Evolutionary conservation across 2,888 invertebrate genomes (phyloP), one percentile per base, ranked within the genome.

Genomic region (Pimpla rufipes): DNA sequence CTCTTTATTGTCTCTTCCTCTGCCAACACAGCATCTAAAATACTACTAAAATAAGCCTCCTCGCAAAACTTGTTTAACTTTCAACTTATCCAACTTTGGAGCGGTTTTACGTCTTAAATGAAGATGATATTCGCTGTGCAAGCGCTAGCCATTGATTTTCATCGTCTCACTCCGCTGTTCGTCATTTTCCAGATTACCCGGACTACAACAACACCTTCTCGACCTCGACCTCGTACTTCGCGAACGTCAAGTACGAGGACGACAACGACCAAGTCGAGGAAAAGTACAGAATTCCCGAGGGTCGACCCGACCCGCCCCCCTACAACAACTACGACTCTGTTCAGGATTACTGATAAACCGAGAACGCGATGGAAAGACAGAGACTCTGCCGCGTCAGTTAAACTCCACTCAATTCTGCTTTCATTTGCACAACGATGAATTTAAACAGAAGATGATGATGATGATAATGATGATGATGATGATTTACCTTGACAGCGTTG

Each of bases 201-300:
- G 96, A 97, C 87, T 97, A 96, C 93, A 93, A 93, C 66, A 93
- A 95, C 81, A 94, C 95, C 67, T 95, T 94, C 89, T 94, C 95
- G 76, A 89, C 93, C 35, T 93, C 95, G 82, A 94, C 95, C 23
- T 95, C 95, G 75, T 94, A 95, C 88, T 95, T 95, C 81, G 94
- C 95, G 6, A 95, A 95, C 82, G 95, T 96, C 87, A 96, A 96
- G 89, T 96, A 96, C 90, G 96, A 96, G 90, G 95, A 95, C 11
- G 95, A 96, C 62, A 91, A 96, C 90, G 96, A 96, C 29, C 96
- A 96, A 71, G 95, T 96, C 57, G 97, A 97, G 89, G 95, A 96
- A 88, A 97, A 97, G 89, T 97, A 96, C 92, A 95, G 96, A 89
- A 96, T 96, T 0, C 94, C 94, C 47, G 94, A 94, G 86, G 94